Percentiles rank a stretch among this genome's conserved stretches.
Evolutionary conservation across 2,888 invertebrate genomes (phyloP).

Genomic region (Chrysolina americana): DNA sequence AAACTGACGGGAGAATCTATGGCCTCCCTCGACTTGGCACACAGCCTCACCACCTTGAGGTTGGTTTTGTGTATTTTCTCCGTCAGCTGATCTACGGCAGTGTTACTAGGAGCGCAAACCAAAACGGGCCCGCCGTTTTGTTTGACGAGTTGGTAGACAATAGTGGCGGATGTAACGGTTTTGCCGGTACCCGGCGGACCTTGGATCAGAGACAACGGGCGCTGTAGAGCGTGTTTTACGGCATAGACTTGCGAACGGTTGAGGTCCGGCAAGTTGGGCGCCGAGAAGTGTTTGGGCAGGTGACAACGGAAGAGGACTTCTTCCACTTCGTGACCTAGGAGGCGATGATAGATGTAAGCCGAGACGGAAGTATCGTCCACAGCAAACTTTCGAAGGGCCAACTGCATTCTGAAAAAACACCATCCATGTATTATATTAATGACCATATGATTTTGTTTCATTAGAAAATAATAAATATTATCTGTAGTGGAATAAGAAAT

Average conservation of each 20-base stretch:
- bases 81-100: constrained; percentile 98
- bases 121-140: constrained; percentile 95
- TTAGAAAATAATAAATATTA: no score
- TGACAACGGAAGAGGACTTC: constrained; percentile 93
- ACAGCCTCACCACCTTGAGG: constrained; percentile 88
- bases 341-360: constrained; percentile 96
- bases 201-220: constrained; percentile 96
- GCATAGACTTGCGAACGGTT: constrained; percentile 99
- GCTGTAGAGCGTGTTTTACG: constrained; percentile 96
- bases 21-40: constrained; percentile 98
- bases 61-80: constrained; percentile 99
- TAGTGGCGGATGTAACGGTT: constrained; percentile 99
- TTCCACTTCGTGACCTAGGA: constrained; percentile 95
- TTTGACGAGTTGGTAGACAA: constrained; percentile 97
- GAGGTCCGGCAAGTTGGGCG: constrained; percentile 96
- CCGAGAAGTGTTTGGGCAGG: constrained; percentile 96
- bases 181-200: constrained; percentile 98
- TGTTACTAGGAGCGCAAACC: constrained; percentile 99
- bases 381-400: constrained; percentile 94
- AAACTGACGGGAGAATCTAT: constrained; percentile 98
- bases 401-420: constrained; percentile 85
- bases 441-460: no score
- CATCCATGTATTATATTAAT: not conserved
- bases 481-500: no score
- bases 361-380: constrained; percentile 97